These are phyloP conservation scores for Megathymus violae DNA, from an alignment of 1,140 invertebrate species.

Conservation along the genomic window DNA sequence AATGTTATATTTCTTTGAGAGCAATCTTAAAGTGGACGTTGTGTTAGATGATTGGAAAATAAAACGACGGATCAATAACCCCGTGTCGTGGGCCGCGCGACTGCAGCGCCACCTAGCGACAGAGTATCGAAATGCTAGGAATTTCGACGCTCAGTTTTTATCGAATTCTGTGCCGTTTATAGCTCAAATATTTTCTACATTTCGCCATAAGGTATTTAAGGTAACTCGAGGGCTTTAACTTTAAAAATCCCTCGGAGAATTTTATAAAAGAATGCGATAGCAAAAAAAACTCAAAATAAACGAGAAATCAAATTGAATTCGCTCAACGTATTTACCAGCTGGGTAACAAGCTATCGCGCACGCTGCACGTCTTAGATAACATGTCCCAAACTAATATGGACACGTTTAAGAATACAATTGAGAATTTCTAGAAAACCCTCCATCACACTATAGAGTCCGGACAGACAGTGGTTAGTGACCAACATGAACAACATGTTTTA, in stretches of 20 bases:
- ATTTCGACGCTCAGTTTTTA: conserved; percentile 20
- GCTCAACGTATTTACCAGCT: too few species aligned
- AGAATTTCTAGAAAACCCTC: too few species aligned
- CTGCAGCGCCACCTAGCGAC: conserved; percentile 9
- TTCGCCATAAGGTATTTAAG: conserved; percentile 30
- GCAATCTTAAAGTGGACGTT: background rate
- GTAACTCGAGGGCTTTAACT: conserved; percentile 12
- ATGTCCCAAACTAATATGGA: too few species aligned
- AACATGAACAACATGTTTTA: too few species aligned
- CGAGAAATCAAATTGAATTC: conserved; percentile 22
- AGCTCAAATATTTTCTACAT: conserved; percentile 25
- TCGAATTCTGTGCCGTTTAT: conserved; percentile 13
- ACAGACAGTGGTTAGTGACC: too few species aligned
- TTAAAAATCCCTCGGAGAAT: conserved; percentile 21
- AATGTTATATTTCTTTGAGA: background rate
- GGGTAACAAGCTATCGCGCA: too few species aligned
- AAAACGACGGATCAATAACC: conserved; percentile 3
- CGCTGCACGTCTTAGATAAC: too few species aligned
- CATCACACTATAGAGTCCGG: too few species aligned
- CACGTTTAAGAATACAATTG: too few species aligned
- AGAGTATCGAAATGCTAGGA: conserved; percentile 9
- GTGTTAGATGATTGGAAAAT: conserved; percentile 1
- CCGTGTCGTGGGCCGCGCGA: background rate
- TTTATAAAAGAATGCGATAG: conserved; percentile 18
- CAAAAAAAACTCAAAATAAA: conserved; percentile 8